Evolutionary conservation across 2,113 vertebrate genomes (phyloP).

Genomic region (Ptilorrhoa leucosticta): DNA sequence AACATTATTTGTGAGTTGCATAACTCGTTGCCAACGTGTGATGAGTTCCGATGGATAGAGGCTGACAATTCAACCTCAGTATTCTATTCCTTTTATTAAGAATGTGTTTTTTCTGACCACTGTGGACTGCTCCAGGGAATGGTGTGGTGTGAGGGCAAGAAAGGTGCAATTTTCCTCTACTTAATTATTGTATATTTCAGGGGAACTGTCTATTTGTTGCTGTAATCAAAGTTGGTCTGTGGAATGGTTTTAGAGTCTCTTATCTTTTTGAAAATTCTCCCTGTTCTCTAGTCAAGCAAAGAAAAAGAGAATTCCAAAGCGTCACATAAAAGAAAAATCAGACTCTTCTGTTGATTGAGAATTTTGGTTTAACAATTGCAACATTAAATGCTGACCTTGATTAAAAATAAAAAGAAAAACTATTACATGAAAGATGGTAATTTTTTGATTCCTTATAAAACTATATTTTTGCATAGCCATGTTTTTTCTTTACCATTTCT

Average conservation of each 20-base stretch:
- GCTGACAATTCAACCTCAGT: neutral
- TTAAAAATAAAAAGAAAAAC: neutral
- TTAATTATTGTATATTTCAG: neutral
- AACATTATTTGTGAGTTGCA: neutral
- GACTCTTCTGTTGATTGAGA: neutral
- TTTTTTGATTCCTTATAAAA: neutral
- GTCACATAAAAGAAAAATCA: neutral
- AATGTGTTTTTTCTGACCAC: neutral
- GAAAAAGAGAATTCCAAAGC: neutral
- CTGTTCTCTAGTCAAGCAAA: neutral
- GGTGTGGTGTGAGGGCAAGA: neutral
- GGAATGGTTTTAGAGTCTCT: neutral
- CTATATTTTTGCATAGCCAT: neutral
- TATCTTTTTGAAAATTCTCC: neutral
- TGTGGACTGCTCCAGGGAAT: neutral
- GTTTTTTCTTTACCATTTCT: neutral
- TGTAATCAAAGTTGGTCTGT: neutral
- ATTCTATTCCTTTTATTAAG: neutral
- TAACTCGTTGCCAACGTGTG: neutral
- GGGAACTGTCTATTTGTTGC: neutral
- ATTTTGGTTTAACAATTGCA: neutral
- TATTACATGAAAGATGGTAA: neutral
- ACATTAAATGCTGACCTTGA: neutral
- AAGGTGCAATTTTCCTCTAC: neutral
- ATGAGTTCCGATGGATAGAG: neutral